phyloP scores from a whole-genome alignment of 1,140 invertebrate genomes.

The Triops longicaudatus region DNA sequence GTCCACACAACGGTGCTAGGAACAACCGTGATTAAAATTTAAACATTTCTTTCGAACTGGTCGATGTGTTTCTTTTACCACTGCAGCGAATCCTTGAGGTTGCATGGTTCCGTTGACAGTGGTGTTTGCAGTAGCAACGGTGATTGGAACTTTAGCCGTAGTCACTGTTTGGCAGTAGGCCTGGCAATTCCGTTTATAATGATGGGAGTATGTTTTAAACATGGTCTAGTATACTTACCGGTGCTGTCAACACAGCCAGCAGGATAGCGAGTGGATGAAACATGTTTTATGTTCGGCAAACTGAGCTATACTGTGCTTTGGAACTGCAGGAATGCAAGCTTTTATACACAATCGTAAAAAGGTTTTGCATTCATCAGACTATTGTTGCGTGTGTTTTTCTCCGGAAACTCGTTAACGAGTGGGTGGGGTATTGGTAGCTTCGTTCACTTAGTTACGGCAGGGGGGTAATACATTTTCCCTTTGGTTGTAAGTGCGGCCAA shows the following conservation, averaged over 20 bases:
- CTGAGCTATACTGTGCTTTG: background rate
- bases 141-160: background rate
- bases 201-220: background rate
- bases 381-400: background rate
- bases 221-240: background rate
- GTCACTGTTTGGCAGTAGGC: background rate
- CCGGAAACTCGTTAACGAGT: constrained; percentile 10
- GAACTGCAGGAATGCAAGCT: background rate
- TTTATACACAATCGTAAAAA: background rate
- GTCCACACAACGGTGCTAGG: background rate
- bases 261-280: background rate
- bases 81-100: background rate
- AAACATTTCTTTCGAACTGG: background rate
- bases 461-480: background rate
- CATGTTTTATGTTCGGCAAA: background rate
- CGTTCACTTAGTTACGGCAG: background rate
- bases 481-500: background rate
- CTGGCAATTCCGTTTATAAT: background rate
- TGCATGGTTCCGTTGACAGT: background rate
- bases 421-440: background rate
- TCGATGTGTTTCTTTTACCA: background rate
- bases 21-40: background rate
- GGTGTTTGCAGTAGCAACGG: background rate
- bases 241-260: background rate
- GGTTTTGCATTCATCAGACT: background rate